Percentiles rank a stretch among this genome's conserved stretches.
Evolutionary conservation across 2,888 invertebrate species (phyloP).

Genomic region (Busseola fusca): DNA sequence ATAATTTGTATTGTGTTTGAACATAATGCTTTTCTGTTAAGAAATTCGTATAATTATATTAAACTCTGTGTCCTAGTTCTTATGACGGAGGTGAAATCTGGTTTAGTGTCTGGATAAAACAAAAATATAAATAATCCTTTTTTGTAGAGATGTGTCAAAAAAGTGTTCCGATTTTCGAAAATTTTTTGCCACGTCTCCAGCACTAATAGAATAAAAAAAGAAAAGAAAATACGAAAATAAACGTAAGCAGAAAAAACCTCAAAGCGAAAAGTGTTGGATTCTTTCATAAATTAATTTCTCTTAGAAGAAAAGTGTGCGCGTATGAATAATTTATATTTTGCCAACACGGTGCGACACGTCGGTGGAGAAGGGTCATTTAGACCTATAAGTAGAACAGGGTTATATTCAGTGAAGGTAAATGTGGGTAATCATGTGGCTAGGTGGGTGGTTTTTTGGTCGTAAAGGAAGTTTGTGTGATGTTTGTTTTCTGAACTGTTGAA

Average conservation of each 20-base stretch:
- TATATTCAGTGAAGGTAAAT: background rate
- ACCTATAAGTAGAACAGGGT: conserved; percentile 8
- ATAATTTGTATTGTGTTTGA: no score
- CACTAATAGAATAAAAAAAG: background rate
- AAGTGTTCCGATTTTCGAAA: background rate
- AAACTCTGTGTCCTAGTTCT: background rate
- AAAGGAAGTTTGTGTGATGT: background rate
- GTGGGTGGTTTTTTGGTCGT: background rate
- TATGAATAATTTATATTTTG: conserved; percentile 52
- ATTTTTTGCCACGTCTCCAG: background rate
- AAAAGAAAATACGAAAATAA: background rate
- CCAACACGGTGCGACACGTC: conserved; percentile 4
- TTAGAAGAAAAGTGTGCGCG: conserved; percentile 27
- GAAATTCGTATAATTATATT: background rate
- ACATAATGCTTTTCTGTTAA: background rate
- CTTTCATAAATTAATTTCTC: conserved; percentile 47
- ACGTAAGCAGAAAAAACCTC: conserved; percentile 9
- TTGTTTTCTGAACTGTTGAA: background rate
- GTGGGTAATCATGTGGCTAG: background rate
- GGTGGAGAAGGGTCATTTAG: conserved; percentile 17
- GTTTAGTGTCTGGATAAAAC: background rate
- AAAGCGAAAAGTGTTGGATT: conserved; percentile 9
- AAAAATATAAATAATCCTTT: background rate
- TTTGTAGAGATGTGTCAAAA: background rate
- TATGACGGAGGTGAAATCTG: background rate